A percentile compares a stretch with the other conserved stretches of the same genome.
Conservation (phyloP, 2,113 vertebrate genomes). For the Pelusios castaneus region DNA sequence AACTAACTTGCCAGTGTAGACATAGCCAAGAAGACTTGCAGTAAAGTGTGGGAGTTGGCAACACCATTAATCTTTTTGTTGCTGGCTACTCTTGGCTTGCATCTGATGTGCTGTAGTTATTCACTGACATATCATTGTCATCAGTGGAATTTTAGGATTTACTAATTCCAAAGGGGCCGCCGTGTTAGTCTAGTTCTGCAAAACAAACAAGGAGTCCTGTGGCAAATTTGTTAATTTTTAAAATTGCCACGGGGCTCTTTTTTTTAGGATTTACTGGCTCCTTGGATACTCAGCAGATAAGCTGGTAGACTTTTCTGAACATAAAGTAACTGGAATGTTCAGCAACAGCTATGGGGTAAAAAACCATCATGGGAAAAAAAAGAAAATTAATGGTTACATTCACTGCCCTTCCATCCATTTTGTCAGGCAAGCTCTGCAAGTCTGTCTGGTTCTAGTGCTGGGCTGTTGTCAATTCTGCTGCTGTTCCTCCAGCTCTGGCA, state of each 20-base stretch:
- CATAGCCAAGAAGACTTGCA: background rate
- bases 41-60: background rate
- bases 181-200: no score
- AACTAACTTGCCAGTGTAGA: no score
- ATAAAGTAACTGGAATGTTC: background rate
- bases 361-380: accelerated
- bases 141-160: background rate
- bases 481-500: background rate
- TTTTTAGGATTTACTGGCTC: background rate
- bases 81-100: background rate
- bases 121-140: background rate
- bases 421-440: background rate
- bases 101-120: background rate
- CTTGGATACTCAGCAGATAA: background rate
- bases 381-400: background rate
- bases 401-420: slow-evolving; percentile 1
- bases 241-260: no score
- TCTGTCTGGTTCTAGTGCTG: background rate
- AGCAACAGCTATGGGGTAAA: background rate
- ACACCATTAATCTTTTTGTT: background rate
- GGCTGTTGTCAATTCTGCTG: background rate
- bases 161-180: no score
- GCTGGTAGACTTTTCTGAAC: background rate
- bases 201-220: no score
- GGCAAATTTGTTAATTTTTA: no score